Conservation (phyloP, 1,140 invertebrate species). For the Psix sp. region DNA sequence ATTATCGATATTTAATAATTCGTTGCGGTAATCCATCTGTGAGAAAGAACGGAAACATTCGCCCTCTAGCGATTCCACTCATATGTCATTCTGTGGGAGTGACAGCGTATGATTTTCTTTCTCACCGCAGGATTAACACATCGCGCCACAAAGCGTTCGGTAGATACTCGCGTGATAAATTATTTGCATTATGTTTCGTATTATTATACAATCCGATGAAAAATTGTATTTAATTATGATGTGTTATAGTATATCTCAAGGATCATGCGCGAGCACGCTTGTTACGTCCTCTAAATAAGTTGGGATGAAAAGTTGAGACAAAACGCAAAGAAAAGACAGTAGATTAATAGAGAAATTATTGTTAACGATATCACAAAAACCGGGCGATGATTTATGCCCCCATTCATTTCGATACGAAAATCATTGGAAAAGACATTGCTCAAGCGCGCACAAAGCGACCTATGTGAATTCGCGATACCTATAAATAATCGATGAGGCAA, state of each 20-base stretch:
- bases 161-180: constrained; percentile 40
- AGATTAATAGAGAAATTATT: constrained; percentile 2
- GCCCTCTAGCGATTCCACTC: constrained; percentile 50
- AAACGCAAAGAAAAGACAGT: neutral
- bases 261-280: neutral
- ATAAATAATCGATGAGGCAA: constrained; percentile 74
- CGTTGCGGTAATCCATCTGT: constrained; percentile 48
- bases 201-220: constrained; percentile 46
- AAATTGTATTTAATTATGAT: constrained; percentile 49
- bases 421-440: constrained; percentile 13
- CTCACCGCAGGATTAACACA: constrained; percentile 51
- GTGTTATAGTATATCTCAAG: constrained; percentile 32
- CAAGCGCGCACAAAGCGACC: constrained; percentile 13
- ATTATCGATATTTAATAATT: constrained; percentile 59
- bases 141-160: constrained; percentile 31
- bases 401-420: constrained; percentile 6
- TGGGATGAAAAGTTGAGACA: neutral
- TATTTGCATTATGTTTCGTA: constrained; percentile 38
- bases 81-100: constrained; percentile 55
- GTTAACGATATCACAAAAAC: constrained; percentile 2
- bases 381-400: constrained; percentile 9
- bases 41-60: constrained; percentile 51
- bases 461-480: constrained; percentile 61
- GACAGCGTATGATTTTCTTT: constrained; percentile 57
- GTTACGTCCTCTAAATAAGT: neutral